These are phyloP conservation scores for Coleophora flavipennella DNA, from an alignment of 2,888 invertebrate genomes.

Conservation along the genomic window DNA sequence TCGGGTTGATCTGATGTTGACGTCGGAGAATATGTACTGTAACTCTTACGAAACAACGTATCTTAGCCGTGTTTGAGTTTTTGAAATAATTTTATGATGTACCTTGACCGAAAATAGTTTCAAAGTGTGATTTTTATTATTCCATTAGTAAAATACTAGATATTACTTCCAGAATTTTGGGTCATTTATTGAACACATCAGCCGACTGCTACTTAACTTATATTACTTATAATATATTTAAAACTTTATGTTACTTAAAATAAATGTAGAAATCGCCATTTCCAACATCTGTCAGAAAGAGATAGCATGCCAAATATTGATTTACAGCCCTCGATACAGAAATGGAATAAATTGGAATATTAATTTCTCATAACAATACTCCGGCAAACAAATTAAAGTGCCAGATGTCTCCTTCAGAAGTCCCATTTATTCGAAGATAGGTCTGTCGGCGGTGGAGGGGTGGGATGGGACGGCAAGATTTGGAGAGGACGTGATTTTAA, in stretches of 20 bases:
- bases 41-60: too few relatives aligned
- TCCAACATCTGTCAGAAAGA: constrained; percentile 14
- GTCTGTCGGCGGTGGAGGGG: too few relatives aligned
- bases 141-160: background rate
- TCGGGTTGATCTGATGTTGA: too few relatives aligned
- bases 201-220: background rate
- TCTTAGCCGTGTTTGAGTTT: too few relatives aligned
- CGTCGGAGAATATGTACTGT: too few relatives aligned
- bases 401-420: constrained; percentile 65
- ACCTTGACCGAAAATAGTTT: too few relatives aligned
- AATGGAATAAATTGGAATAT: constrained; percentile 72
- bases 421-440: constrained; percentile 39
- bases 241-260: background rate
- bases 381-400: constrained; percentile 67
- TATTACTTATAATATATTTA: background rate
- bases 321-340: constrained; percentile 61
- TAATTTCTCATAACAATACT: constrained; percentile 67
- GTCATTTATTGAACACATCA: too few relatives aligned
- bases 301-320: constrained; percentile 60
- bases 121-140: background rate
- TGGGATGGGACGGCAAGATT: too few relatives aligned
- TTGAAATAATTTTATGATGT: too few relatives aligned
- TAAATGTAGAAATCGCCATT: background rate
- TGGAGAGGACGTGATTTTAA: too few relatives aligned
- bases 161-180: too few relatives aligned